phyloP scores from a whole-genome alignment of 1,140 invertebrate genomes.

The Mycetomoellerius zeteki region DNA sequence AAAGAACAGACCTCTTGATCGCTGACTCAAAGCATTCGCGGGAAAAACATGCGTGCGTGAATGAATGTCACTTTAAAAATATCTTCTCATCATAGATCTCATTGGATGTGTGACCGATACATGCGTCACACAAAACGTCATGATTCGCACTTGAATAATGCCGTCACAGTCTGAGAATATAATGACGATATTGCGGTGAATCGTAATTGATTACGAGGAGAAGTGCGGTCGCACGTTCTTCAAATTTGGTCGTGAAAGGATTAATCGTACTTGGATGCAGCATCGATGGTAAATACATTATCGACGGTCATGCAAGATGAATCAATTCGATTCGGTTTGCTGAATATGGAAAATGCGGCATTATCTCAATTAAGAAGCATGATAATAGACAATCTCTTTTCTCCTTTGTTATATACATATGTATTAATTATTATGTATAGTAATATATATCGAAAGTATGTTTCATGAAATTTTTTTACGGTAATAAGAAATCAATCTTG shows the following conservation, averaged over 20 bases:
- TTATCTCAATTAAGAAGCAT: not conserved
- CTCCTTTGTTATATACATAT: slow-evolving; percentile 11
- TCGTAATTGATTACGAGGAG: not conserved
- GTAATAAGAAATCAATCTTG: slow-evolving; percentile 14
- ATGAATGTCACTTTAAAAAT: slow-evolving; percentile 70
- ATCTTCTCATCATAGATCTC: slow-evolving; percentile 18
- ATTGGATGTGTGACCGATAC: slow-evolving; percentile 13
- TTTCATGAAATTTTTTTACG: not conserved
- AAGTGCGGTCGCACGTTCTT: not conserved
- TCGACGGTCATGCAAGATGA: slow-evolving; percentile 11
- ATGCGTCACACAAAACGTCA: slow-evolving; percentile 63
- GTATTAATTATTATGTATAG: slow-evolving; percentile 26
- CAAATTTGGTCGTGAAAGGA: slow-evolving; percentile 29
- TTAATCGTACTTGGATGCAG: slow-evolving; percentile 19
- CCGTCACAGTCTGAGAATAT: slow-evolving; percentile 68
- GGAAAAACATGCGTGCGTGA: slow-evolving; percentile 63
- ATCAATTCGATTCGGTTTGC: slow-evolving; percentile 14
- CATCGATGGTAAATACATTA: slow-evolving; percentile 24
- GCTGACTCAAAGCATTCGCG: slow-evolving; percentile 67
- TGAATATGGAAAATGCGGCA: slow-evolving; percentile 4
- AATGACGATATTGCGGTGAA: slow-evolving; percentile 17
- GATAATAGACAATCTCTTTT: slow-evolving; percentile 42
- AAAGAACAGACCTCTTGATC: not conserved
- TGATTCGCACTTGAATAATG: slow-evolving; percentile 37
- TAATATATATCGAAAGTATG: not conserved